phyloP scores from a whole-genome alignment of 1,140 invertebrate species.

The Drusus annulatus region DNA sequence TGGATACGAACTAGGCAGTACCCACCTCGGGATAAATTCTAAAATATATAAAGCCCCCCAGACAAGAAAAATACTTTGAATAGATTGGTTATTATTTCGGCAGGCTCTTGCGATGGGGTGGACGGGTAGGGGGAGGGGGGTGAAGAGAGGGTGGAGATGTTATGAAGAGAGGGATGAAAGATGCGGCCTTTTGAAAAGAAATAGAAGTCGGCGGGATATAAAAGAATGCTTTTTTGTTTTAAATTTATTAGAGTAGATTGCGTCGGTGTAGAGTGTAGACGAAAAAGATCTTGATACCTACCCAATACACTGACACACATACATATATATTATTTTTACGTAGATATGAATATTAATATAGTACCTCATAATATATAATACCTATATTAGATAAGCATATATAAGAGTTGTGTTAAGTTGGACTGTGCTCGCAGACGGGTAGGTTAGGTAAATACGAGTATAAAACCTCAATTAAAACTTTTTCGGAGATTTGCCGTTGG shows the following conservation, averaged over 20 bases:
- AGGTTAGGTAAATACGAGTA: too few relatives aligned
- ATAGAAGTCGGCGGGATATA: constrained; percentile 40
- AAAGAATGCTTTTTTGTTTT: constrained; percentile 40
- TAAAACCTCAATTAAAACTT: constrained; percentile 18
- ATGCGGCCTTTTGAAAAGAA: constrained; percentile 37
- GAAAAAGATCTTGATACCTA: not conserved
- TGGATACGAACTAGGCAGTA: constrained; percentile 8
- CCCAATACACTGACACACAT: not conserved
- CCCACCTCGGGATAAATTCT: constrained; percentile 42
- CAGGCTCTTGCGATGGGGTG: not conserved
- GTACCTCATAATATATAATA: too few relatives aligned
- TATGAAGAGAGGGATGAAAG: constrained; percentile 14
- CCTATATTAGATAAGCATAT: too few relatives aligned
- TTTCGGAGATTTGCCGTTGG: constrained; percentile 29
- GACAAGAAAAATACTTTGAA: constrained; percentile 49
- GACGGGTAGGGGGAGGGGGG: not conserved
- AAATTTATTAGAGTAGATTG: constrained; percentile 26
- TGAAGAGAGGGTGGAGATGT: not conserved
- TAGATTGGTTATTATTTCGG: constrained; percentile 50
- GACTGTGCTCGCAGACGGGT: too few relatives aligned
- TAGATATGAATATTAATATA: too few relatives aligned
- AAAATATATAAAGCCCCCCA: constrained; percentile 45
- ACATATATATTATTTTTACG: too few relatives aligned
- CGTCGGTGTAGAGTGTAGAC: not conserved
- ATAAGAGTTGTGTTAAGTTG: too few relatives aligned